Percentiles rank a stretch among this genome's conserved stretches.
Conservation (phyloP, 2,797 vertebrate species). For the Hippocampus kuda region DNA sequence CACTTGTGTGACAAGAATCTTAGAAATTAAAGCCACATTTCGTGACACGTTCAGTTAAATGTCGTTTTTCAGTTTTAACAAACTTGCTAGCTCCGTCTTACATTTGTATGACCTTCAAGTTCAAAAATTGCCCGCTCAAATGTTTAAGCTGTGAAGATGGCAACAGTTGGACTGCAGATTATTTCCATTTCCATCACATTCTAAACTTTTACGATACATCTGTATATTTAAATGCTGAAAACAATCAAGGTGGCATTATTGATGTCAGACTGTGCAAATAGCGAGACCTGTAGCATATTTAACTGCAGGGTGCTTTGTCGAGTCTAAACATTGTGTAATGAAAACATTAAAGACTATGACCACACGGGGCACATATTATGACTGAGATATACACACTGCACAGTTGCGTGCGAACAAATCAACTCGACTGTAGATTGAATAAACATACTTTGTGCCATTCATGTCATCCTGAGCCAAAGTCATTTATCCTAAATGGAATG, state of each 20-base stretch:
- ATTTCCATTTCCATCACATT: neutral
- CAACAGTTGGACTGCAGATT: neutral
- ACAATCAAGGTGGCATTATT: constrained; percentile 48
- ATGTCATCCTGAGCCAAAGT: constrained; percentile 12
- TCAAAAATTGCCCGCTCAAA: too few species aligned
- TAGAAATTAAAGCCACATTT: too few species aligned
- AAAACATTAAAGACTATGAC: neutral
- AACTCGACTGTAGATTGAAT: neutral
- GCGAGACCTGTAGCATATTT: neutral
- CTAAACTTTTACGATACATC: neutral
- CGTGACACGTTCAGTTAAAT: too few species aligned
- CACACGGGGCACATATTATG: neutral
- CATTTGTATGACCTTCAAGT: too few species aligned
- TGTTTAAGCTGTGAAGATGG: too few species aligned
- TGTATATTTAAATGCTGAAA: constrained; percentile 42
- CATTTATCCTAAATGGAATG: constrained; percentile 31
- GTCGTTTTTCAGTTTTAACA: too few species aligned
- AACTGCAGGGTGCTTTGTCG: neutral
- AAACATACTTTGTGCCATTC: constrained; percentile 11
- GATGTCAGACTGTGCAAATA: neutral
- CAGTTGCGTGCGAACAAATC: neutral
- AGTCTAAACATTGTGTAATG: neutral
- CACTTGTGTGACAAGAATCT: neutral
- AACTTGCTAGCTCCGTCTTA: too few species aligned
- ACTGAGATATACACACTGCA: neutral